Evolutionary conservation across 2,888 invertebrate genomes (phyloP), one percentile per base, ranked within the genome.

Genomic region (Drosophila meridiana): DNA sequence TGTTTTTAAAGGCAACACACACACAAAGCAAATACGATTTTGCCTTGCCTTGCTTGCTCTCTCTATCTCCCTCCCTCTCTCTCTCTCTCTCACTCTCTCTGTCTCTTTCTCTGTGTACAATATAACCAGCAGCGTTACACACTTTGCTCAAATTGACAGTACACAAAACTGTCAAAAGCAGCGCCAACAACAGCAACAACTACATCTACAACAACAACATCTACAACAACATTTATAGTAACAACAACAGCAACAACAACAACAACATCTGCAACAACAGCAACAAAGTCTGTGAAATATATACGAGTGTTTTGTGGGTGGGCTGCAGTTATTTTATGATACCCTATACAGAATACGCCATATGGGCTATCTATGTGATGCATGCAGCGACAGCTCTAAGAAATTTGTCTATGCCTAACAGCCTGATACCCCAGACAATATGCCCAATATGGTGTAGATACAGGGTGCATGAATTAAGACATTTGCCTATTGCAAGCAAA

Each of bases 151-250:
- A 85, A 89, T 85, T 85, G 87, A 89, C 85, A 85, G 87, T 89
- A 86, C 89, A 84, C 84, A 83, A 88, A 84, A 85, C 89, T 85
- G 84, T 85, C 84, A 85, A 82, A 87, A 87, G 71, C 84, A 85
- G 89, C 62, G 62, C 55, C 48, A 61, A 48, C 52, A 63, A 50
- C 73, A 69, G n/a, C 14, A n/a, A 40, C 40, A 40, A 40, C 52
- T 57, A 48, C 50, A 62, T 32, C 73, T 66, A 58, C 62, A 73
- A 62, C 48, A 47, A 57, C 47, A 61, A 43, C 52, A 58, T 28
- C 65, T 66, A 4, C 50, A 50, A 9, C 66, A 68, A 62, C 80
- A 79, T 20, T 20, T 20, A 20, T 20, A 20, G 20, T 20, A 20
- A 40, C 14, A n/a, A 40, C 40, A 40, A 40, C 52, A 61, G 43